Percentiles rank a stretch among this genome's conserved stretches.
Conservation (phyloP, 2,113 vertebrate species). For the Tychaedon coryphoeus region DNA sequence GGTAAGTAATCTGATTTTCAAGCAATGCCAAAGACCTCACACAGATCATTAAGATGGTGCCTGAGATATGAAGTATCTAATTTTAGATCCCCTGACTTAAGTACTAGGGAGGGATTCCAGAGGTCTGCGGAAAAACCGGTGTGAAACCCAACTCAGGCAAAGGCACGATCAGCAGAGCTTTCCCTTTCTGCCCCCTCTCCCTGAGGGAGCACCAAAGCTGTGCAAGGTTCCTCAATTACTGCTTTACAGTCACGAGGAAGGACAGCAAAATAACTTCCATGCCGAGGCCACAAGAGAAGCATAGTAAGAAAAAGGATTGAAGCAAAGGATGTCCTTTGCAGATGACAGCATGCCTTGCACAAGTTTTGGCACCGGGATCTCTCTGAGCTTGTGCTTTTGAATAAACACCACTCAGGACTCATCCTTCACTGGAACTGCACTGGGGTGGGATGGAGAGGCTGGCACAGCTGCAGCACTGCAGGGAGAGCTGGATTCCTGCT, state of each 20-base stretch:
- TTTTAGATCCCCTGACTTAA: constrained; percentile 26
- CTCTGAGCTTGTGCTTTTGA: background rate
- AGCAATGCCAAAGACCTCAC: constrained; percentile 56
- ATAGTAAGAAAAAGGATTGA: background rate
- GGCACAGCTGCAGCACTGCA: background rate
- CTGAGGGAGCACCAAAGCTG: background rate
- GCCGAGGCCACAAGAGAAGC: background rate
- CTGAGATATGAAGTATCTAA: constrained; percentile 55
- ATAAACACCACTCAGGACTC: background rate
- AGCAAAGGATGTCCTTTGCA: background rate
- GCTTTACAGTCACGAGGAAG: background rate
- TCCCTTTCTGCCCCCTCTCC: background rate
- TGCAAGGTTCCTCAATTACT: background rate
- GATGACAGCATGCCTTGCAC: background rate
- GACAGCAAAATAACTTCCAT: background rate
- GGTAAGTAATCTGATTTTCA: constrained; percentile 45
- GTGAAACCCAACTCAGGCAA: background rate
- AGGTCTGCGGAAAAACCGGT: background rate
- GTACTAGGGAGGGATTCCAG: background rate
- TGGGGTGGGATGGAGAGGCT: background rate
- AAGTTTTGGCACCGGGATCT: background rate
- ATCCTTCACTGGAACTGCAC: background rate
- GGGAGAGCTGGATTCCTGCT: background rate
- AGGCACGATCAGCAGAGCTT: background rate
- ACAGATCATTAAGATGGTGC: constrained; percentile 62